Evolutionary conservation across 2,797 vertebrate species (phyloP).

Genomic region (Periophthalmus magnuspinnatus): DNA sequence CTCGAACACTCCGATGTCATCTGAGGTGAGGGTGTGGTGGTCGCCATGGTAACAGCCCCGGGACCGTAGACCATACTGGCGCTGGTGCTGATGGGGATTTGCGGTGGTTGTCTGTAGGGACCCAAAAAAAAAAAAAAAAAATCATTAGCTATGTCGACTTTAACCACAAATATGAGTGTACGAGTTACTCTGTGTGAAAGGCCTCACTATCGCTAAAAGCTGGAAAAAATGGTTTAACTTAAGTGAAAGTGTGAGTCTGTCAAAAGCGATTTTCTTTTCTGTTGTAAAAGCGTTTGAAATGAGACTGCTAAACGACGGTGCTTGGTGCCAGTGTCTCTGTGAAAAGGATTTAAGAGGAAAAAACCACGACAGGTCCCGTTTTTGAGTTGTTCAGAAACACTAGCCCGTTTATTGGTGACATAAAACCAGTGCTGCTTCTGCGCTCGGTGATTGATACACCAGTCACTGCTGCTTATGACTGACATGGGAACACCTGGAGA

Average conservation of each 20-base stretch:
- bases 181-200: slow-evolving; percentile 1
- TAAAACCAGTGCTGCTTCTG: slow-evolving; percentile 72
- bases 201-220: slow-evolving; percentile 25
- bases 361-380: slow-evolving; percentile 65
- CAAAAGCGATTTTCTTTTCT: slow-evolving; percentile 20
- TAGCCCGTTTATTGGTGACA: slow-evolving; percentile 70
- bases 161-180: not conserved
- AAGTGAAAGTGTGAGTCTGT: slow-evolving; percentile 8
- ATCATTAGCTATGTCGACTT: slow-evolving; percentile 3
- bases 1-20: slow-evolving; percentile 99
- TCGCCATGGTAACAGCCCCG: slow-evolving; percentile 94
- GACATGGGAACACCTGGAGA: slow-evolving; percentile 80
- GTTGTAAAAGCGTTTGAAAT: slow-evolving; percentile 33
- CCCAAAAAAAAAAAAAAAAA: no score
- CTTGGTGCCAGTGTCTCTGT: slow-evolving; percentile 57
- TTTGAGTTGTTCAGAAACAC: slow-evolving; percentile 65
- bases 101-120: slow-evolving; percentile 89
- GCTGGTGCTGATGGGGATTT: slow-evolving; percentile 94
- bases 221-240: slow-evolving; percentile 22
- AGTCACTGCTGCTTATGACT: slow-evolving; percentile 69
- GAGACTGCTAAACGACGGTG: slow-evolving; percentile 41
- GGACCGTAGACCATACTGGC: slow-evolving; percentile 92
- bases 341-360: slow-evolving; percentile 67
- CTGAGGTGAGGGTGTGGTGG: slow-evolving; percentile 95
- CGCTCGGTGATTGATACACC: slow-evolving; percentile 71